Conservation (phyloP, 2,113 vertebrate genomes). For the Rhegmatorhina hoffmannsi region DNA sequence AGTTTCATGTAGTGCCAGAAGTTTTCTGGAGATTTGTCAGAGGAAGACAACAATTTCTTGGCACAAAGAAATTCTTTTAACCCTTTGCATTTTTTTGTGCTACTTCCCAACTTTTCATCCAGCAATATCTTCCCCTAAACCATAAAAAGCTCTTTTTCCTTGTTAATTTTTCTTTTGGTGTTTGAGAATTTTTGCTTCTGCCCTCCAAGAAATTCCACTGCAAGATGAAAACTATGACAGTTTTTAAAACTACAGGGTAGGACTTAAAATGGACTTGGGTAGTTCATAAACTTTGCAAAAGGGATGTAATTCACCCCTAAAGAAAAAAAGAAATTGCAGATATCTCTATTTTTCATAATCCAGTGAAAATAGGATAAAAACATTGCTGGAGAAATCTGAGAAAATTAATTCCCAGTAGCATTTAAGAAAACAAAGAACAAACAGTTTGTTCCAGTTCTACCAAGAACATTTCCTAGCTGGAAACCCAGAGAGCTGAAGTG, state of each 20-base stretch:
- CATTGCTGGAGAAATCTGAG: neutral
- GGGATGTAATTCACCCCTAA: neutral
- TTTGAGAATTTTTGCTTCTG: neutral
- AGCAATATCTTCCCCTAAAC: neutral
- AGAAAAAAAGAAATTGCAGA: neutral
- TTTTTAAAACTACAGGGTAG: neutral
- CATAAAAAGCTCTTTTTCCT: neutral
- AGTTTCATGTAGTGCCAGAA: neutral
- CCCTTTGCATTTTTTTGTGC: neutral
- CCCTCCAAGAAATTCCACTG: neutral
- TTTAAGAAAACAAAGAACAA: neutral
- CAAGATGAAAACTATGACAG: neutral
- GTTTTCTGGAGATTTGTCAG: neutral
- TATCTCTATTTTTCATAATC: neutral
- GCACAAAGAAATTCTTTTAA: neutral
- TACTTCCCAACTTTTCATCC: neutral
- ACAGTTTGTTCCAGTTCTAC: neutral
- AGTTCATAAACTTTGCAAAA: neutral
- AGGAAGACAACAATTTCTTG: slow-evolving; percentile 2
- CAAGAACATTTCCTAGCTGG: neutral
- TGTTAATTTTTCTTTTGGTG: fast-evolving
- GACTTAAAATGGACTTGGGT: neutral
- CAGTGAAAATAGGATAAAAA: neutral
- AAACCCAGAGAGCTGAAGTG: neutral
- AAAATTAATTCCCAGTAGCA: neutral